Conservation (phyloP, 2,888 invertebrate species). For the Mactromeris polynyma region DNA sequence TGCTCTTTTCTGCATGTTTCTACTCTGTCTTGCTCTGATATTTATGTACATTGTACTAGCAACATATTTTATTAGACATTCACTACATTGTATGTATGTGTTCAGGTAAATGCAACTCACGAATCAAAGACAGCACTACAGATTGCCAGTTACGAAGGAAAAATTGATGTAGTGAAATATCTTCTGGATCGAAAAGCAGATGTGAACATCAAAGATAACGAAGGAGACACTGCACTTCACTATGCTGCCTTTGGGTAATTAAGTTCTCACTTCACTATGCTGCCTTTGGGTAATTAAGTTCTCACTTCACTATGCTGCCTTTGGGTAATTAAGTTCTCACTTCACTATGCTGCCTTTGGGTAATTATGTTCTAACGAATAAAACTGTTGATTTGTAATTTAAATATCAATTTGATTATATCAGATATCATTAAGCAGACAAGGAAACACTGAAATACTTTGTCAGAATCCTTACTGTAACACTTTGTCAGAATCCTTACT, state of each 20-base stretch:
- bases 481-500: too few relatives aligned
- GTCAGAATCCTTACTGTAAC: too few relatives aligned
- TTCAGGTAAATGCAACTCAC: constrained; percentile 69
- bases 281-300: constrained; percentile 69
- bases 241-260: constrained; percentile 75
- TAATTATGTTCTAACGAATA: constrained; percentile 43
- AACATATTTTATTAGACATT: too few relatives aligned
- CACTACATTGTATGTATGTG: background rate
- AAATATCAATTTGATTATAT: too few relatives aligned
- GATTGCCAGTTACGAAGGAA: constrained; percentile 73
- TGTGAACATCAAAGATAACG: constrained; percentile 60
- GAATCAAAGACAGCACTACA: constrained; percentile 74
- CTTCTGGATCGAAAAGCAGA: constrained; percentile 72
- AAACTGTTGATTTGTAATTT: too few relatives aligned
- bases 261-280: constrained; percentile 70
- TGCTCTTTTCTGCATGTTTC: too few relatives aligned
- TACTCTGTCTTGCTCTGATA: too few relatives aligned
- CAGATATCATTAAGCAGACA: too few relatives aligned
- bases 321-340: constrained; percentile 66
- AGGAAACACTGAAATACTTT: too few relatives aligned
- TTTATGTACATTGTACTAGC: too few relatives aligned
- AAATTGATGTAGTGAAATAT: constrained; percentile 63
- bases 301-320: constrained; percentile 73
- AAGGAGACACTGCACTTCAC: constrained; percentile 74
- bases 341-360: constrained; percentile 77